Conservation (phyloP, 2,113 vertebrate genomes). For the Neodon shergylaensis region DNA sequence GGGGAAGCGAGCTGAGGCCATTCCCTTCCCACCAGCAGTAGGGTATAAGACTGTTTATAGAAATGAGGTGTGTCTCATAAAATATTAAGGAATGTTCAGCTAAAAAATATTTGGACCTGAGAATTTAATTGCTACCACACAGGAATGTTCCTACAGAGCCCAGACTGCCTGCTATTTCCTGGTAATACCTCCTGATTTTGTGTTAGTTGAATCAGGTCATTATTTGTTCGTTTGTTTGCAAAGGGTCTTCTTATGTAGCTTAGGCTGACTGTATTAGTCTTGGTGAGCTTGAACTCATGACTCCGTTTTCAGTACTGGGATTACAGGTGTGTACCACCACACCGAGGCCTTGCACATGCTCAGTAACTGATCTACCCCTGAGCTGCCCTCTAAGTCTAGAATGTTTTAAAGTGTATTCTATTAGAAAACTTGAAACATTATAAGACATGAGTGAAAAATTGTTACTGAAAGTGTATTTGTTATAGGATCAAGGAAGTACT, state of each 20-base stretch:
- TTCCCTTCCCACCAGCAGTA: not conserved
- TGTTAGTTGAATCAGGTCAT: not conserved
- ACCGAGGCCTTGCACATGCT: not conserved
- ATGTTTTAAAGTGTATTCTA: not conserved
- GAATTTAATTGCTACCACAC: not conserved
- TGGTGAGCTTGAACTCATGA: not conserved
- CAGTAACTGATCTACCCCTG: not conserved
- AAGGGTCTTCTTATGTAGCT: not conserved
- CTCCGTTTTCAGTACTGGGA: not conserved
- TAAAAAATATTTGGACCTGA: not conserved
- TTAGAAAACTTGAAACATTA: not conserved
- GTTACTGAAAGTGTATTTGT: not conserved
- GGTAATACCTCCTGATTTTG: not conserved
- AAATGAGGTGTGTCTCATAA: not conserved
- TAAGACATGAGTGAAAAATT: not conserved
- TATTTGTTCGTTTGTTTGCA: not conserved
- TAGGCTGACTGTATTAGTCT: not conserved
- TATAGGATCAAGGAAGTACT: not conserved
- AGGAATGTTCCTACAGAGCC: not conserved
- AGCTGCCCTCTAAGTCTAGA: not conserved
- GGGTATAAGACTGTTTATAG: not conserved
- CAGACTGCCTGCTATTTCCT: not conserved
- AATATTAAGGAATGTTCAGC: not conserved
- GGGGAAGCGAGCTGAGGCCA: not conserved
- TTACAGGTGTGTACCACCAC: not conserved